Evolutionary conservation across 2,888 invertebrate genomes (phyloP).

Genomic region (Noctua janthe): DNA sequence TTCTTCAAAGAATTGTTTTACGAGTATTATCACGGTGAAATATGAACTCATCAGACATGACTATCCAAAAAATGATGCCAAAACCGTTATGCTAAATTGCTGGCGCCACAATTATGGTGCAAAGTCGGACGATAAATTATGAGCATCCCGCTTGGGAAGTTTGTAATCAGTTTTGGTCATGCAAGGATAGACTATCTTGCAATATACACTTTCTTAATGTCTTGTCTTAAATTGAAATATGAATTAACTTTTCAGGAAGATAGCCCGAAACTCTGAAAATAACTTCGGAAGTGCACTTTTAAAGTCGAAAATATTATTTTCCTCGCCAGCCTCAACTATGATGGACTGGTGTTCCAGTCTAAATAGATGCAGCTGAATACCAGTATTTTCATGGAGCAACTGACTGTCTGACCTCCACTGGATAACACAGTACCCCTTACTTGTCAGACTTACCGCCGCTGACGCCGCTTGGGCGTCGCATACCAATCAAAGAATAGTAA

Average conservation of each 20-base stretch:
- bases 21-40: constrained; percentile 8
- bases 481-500: constrained; percentile 3
- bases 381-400: background rate
- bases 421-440: background rate
- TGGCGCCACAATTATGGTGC: constrained; percentile 12
- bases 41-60: background rate
- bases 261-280: background rate
- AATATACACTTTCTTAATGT: background rate
- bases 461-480: background rate
- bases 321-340: background rate
- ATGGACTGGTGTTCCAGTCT: background rate
- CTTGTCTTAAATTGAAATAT: background rate
- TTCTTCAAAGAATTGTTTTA: constrained; percentile 1
- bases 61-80: constrained; percentile 23
- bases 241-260: background rate
- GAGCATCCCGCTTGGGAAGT: constrained; percentile 34
- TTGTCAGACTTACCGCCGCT: background rate
- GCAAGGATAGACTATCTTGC: constrained; percentile 16
- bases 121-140: constrained; percentile 30
- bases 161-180: constrained; percentile 41
- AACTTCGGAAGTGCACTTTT: background rate
- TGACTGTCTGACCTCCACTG: background rate
- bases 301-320: background rate
- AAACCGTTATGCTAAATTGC: constrained; percentile 20
- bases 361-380: background rate